Evolutionary conservation across 1,140 invertebrate species (phyloP).

Genomic region (Halesus radiatus): DNA sequence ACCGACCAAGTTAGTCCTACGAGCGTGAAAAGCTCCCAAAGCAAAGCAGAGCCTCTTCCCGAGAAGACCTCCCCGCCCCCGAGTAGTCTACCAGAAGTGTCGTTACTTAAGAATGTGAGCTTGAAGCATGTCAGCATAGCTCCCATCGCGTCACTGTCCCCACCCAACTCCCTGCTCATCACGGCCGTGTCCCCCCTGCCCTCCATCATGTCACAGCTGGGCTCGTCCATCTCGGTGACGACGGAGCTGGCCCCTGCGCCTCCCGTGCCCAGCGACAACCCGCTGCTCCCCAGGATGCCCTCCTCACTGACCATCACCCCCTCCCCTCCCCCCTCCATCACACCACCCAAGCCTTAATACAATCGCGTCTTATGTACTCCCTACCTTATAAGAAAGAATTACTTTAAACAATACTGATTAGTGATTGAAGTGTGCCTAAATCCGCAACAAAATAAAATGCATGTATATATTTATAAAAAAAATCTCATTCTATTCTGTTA

Average conservation of each 20-base stretch:
- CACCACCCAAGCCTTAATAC: constrained; percentile 66
- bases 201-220: constrained; percentile 54
- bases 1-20: constrained; percentile 51
- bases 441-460: constrained; percentile 40
- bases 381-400: constrained; percentile 43
- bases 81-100: constrained; percentile 61
- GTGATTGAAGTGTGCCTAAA: constrained; percentile 58
- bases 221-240: constrained; percentile 60
- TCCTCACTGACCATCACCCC: constrained; percentile 83
- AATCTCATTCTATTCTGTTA: constrained; percentile 52
- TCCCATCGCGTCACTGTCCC: constrained; percentile 59
- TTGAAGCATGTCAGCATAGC: constrained; percentile 69
- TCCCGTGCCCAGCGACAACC: constrained; percentile 54
- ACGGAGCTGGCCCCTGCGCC: constrained; percentile 55
- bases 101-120: constrained; percentile 67
- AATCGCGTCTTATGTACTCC: constrained; percentile 52
- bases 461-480: constrained; percentile 54
- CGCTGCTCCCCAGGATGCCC: constrained; percentile 78
- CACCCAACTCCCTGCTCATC: not conserved
- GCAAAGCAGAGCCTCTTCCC: not conserved
- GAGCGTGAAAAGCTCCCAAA: not conserved
- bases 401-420: constrained; percentile 60
- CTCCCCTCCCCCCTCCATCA: constrained; percentile 57
- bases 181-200: constrained; percentile 6
- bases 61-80: not conserved